phyloP scores from a whole-genome alignment of 2,888 invertebrate species.

The Erebia aethiops region DNA sequence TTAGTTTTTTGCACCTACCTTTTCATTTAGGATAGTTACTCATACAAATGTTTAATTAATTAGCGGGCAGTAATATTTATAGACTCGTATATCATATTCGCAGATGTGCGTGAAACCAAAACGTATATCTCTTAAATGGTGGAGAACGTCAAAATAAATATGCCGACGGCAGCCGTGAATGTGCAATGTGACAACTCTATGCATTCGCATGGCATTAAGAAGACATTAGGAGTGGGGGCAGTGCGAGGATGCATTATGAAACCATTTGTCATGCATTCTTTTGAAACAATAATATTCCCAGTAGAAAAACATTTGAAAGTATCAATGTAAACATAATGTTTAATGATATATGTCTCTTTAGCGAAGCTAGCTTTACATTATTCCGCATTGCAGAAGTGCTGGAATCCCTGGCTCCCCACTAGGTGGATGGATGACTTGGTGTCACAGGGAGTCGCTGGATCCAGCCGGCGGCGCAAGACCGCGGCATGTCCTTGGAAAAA shows the following conservation, averaged over 20 bases:
- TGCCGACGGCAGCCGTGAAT: constrained; percentile 63
- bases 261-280: constrained; percentile 63
- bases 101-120: constrained; percentile 46
- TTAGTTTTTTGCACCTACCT: constrained; percentile 24
- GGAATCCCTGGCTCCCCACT: no score
- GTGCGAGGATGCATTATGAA: constrained; percentile 70
- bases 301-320: neutral
- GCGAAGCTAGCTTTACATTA: no score
- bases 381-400: no score
- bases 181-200: constrained; percentile 77
- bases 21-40: constrained; percentile 21
- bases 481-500: no score
- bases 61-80: constrained; percentile 18
- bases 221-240: constrained; percentile 72
- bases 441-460: no score
- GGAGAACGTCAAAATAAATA: constrained; percentile 50
- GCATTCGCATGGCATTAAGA: constrained; percentile 78
- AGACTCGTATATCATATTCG: constrained; percentile 29
- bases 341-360: no score
- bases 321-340: no score
- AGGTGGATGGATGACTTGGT: no score
- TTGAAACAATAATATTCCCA: constrained; percentile 16
- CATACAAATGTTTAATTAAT: constrained; percentile 29
- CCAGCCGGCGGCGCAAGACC: no score
- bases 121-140: constrained; percentile 46